A percentile compares a stretch with the other conserved stretches of the same genome.
These are phyloP conservation scores for Ceyx erithaca DNA, from an alignment of 2,797 vertebrate genomes.

Conservation along the genomic window DNA sequence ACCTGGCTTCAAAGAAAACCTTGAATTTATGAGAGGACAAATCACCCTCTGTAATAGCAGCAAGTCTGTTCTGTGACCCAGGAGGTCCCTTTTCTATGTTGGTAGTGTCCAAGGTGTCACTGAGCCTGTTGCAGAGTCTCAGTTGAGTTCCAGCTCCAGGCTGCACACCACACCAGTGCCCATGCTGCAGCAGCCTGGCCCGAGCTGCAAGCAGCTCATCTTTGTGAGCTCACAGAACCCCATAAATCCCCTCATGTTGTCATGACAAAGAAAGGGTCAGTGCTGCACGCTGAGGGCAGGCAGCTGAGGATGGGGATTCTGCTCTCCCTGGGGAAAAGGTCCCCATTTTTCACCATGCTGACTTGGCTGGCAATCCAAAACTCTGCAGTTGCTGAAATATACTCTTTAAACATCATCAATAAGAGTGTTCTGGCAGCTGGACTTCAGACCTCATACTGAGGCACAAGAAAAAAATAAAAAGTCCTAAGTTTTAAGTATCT, in stretches of 20 bases:
- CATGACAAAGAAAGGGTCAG: not conserved
- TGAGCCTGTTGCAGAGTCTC: fast-evolving
- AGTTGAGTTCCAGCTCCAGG: no score
- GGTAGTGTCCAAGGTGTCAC: fast-evolving
- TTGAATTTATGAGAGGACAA: not conserved
- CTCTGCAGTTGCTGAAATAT: slow-evolving; percentile 6
- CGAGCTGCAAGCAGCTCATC: not conserved
- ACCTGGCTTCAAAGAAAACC: not conserved
- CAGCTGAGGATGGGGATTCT: not conserved
- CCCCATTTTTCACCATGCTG: not conserved
- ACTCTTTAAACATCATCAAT: slow-evolving; percentile 23
- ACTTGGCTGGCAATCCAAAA: slow-evolving; percentile 3
- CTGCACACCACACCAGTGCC: fast-evolving
- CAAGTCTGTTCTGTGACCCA: not conserved
- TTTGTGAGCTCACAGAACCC: fast-evolving
- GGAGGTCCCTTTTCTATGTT: not conserved
- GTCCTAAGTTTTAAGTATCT: not conserved
- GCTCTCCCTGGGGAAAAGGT: not conserved
- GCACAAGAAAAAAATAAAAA: not conserved
- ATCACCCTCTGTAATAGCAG: fast-evolving
- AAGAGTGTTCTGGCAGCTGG: slow-evolving; percentile 5
- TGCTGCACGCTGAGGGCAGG: not conserved
- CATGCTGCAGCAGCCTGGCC: fast-evolving
- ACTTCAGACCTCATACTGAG: not conserved
- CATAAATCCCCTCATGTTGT: fast-evolving